Conservation (phyloP, 1,140 invertebrate species). For the Lepidotrigona ventralis region DNA sequence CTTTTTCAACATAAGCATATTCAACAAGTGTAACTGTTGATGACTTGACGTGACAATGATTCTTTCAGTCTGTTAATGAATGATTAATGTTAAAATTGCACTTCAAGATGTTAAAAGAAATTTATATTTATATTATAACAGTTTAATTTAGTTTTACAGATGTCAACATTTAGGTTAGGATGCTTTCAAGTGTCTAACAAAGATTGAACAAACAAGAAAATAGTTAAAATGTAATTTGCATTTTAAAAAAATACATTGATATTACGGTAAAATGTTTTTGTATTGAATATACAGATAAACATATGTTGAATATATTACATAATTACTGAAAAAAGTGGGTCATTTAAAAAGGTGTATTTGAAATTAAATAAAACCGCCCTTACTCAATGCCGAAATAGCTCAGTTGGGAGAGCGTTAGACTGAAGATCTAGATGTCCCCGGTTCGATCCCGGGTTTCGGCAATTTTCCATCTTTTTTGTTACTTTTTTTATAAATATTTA, state of each 20-base stretch:
- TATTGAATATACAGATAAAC: too few relatives aligned
- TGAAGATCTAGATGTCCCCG: conserved; percentile 69
- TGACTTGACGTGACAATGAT: too few relatives aligned
- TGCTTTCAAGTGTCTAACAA: neutral
- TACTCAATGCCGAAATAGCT: conserved; percentile 47
- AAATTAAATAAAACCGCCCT: neutral
- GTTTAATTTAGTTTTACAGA: neutral
- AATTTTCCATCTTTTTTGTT: neutral
- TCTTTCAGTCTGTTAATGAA: neutral
- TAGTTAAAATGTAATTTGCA: neutral
- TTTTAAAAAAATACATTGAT: neutral
- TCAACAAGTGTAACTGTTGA: neutral
- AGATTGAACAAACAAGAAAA: neutral
- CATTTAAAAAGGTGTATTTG: neutral
- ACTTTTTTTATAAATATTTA: neutral
- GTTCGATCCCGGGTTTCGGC: conserved; percentile 57
- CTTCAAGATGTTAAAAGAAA: neutral
- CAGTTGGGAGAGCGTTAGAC: conserved; percentile 69
- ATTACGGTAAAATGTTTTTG: neutral
- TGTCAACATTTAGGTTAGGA: neutral
- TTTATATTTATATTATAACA: neutral
- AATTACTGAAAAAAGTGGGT: neutral
- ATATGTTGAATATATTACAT: neutral
- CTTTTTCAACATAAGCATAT: neutral
- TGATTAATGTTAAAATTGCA: neutral